Evolutionary conservation across 2,797 vertebrate species (phyloP).

Genomic region (Gambusia yucatana): DNA sequence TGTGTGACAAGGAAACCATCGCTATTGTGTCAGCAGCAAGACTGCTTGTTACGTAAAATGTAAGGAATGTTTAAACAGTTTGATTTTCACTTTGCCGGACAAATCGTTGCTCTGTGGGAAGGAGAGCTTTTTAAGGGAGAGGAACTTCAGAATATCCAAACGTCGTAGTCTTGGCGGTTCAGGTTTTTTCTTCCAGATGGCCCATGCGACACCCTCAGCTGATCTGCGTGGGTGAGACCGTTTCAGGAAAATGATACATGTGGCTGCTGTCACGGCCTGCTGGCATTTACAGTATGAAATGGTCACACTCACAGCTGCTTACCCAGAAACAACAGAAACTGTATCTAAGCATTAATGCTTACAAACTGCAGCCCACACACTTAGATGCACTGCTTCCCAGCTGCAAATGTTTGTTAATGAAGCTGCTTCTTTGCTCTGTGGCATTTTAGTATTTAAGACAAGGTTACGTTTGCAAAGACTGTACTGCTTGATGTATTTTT

Average conservation of each 20-base stretch:
- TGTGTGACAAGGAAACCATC: conserved; percentile 3
- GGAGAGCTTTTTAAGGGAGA: not conserved
- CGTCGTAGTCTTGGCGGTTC: not conserved
- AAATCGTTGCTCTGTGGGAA: not conserved
- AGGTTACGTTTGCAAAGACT: conserved; percentile 19
- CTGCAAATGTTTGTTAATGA: conserved; percentile 7
- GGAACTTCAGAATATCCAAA: not conserved
- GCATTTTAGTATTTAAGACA: conserved; percentile 59
- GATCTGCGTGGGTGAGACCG: conserved; percentile 24
- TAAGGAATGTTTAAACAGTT: conserved; percentile 27
- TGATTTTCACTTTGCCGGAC: not conserved
- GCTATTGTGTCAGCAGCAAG: not conserved
- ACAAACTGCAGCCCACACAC: conserved; percentile 1
- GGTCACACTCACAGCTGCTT: conserved; percentile 10
- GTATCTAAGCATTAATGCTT: conserved; percentile 1
- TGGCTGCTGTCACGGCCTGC: conserved; percentile 8
- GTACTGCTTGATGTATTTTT: conserved; percentile 1
- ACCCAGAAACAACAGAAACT: conserved; percentile 4
- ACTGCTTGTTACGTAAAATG: not conserved
- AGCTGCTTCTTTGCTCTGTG: conserved; percentile 21
- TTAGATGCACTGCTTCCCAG: not conserved
- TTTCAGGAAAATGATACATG: not conserved
- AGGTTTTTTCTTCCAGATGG: conserved; percentile 4
- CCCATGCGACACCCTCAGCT: conserved; percentile 37
- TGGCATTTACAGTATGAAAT: conserved; percentile 29